These are phyloP conservation scores for Cydia strobilella DNA, from an alignment of 1,140 invertebrate species.

Conservation along the genomic window DNA sequence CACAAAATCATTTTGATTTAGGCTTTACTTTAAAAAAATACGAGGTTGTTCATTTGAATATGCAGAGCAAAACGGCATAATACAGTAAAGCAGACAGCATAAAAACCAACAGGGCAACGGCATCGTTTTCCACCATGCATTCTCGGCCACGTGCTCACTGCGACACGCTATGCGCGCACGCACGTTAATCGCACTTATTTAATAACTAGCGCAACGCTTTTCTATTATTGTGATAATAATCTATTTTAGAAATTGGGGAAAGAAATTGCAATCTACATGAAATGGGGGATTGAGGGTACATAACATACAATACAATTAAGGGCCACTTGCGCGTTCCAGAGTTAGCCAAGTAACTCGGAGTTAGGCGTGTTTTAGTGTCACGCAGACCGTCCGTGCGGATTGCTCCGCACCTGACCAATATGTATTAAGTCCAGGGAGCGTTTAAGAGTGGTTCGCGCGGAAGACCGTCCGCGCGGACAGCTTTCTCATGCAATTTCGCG, in stretches of 20 bases:
- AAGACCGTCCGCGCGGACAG: too few species aligned
- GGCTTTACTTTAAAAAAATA: background rate
- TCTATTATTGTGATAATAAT: background rate
- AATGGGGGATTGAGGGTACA: background rate
- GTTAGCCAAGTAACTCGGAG: too few species aligned
- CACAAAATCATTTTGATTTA: too few species aligned
- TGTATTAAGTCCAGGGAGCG: too few species aligned
- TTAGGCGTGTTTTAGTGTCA: too few species aligned
- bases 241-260: background rate
- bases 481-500: too few species aligned
- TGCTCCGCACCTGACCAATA: too few species aligned
- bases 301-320: background rate
- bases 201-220: slow-evolving; percentile 18
- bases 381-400: too few species aligned
- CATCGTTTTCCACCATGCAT: slow-evolving; percentile 30
- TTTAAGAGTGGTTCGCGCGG: too few species aligned
- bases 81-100: slow-evolving; percentile 4
- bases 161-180: slow-evolving; percentile 13
- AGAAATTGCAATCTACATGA: background rate
- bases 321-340: too few species aligned
- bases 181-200: slow-evolving; percentile 31
- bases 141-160: slow-evolving; percentile 23
- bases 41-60: background rate
- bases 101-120: slow-evolving; percentile 24
- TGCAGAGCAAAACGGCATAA: slow-evolving; percentile 9